Conservation (phyloP, 2,113 vertebrate species). For the Chlorodrepanis virens region DNA sequence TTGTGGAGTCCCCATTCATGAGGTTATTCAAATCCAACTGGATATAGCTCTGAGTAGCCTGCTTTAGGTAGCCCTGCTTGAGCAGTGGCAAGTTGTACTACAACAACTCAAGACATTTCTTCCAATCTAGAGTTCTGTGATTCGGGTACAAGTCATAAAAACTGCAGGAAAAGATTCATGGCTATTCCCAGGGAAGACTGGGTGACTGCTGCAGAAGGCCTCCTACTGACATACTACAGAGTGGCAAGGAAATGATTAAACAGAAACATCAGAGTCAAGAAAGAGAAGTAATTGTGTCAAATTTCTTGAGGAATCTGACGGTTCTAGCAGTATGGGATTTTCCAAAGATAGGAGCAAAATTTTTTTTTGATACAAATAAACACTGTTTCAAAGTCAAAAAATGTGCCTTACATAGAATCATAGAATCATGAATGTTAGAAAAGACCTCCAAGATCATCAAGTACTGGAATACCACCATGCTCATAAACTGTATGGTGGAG, state of each 20-base stretch:
- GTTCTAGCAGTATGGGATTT: not conserved
- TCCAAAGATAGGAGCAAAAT: not conserved
- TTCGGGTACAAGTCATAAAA: not conserved
- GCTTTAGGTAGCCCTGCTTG: not conserved
- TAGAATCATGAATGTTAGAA: not conserved
- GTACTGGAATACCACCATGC: not conserved
- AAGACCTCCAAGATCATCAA: not conserved
- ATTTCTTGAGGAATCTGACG: not conserved
- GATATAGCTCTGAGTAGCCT: not conserved
- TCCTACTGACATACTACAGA: not conserved
- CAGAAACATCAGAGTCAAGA: not conserved
- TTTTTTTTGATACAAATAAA: not conserved
- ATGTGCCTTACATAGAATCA: not conserved
- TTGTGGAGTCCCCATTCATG: not conserved
- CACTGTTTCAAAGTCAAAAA: not conserved
- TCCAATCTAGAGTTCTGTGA: not conserved
- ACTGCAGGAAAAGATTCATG: not conserved
- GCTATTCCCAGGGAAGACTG: not conserved
- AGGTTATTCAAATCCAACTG: not conserved
- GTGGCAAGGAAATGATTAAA: not conserved
- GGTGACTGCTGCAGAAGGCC: not conserved
- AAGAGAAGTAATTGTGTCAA: not conserved
- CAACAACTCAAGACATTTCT: not conserved
- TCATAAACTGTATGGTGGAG: not conserved
- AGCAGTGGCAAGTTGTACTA: not conserved